A percentile compares a stretch with the other conserved stretches of the same genome.
These are phyloP conservation scores for Aphaenogaster ashmeadi DNA, from an alignment of 1,140 invertebrate genomes.

Conservation along the genomic window DNA sequence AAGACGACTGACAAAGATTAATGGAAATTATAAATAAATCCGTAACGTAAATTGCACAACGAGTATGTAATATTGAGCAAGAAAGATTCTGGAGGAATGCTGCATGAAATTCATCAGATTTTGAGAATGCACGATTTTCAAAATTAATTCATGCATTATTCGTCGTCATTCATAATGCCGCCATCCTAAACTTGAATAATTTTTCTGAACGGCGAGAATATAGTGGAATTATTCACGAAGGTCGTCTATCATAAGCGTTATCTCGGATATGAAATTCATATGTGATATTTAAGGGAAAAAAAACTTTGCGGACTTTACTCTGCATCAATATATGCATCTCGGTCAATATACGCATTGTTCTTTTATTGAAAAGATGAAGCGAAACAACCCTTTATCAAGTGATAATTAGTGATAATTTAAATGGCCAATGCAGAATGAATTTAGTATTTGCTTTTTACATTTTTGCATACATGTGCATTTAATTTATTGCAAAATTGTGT, in stretches of 20 bases:
- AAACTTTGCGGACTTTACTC: background rate
- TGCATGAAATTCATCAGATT: background rate
- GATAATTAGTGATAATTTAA: background rate
- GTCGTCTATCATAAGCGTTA: conserved; percentile 28
- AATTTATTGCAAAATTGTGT: background rate
- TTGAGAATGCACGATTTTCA: background rate
- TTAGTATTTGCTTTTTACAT: conserved; percentile 7
- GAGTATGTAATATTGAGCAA: background rate
- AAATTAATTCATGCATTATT: conserved; percentile 45
- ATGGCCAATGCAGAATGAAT: background rate
- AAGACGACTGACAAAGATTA: background rate
- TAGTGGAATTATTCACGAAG: conserved; percentile 37
- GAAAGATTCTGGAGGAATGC: background rate
- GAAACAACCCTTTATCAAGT: background rate
- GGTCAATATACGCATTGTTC: background rate
- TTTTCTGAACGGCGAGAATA: conserved; percentile 29
- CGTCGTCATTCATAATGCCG: background rate
- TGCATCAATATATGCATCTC: background rate
- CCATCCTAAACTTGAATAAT: conserved; percentile 13
- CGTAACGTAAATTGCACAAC: background rate
- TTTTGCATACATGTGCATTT: background rate
- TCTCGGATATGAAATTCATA: conserved; percentile 33
- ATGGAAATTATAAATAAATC: background rate
- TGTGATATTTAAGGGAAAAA: conserved; percentile 17
- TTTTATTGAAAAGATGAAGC: background rate